A percentile compares a stretch with the other conserved stretches of the same genome.
These are phyloP conservation scores for Astropecten irregularis DNA, from an alignment of 53 echinoderm and acorn worm species.

Conservation along the genomic window DNA sequence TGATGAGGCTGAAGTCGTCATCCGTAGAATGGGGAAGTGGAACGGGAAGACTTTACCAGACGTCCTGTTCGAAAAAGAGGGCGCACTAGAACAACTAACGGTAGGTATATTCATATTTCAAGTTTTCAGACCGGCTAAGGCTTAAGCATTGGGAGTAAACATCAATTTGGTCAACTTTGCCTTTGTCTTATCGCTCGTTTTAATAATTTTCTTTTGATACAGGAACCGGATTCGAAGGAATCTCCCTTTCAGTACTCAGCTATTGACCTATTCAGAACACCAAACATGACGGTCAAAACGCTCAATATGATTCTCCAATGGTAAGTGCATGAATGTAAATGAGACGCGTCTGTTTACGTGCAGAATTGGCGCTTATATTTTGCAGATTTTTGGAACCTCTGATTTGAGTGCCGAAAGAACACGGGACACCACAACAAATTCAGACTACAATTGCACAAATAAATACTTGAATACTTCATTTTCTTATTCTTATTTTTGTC, in stretches of 20 bases:
- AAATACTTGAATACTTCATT: too few species aligned
- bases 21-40: conserved; percentile 7
- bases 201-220: too few species aligned
- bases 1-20: conserved; percentile 47
- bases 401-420: not conserved
- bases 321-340: too few species aligned
- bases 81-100: conserved; percentile 16
- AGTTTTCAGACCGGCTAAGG: too few species aligned
- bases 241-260: not conserved
- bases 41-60: conserved; percentile 63
- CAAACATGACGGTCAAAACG: conserved; percentile 61
- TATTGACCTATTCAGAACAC: conserved; percentile 34
- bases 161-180: too few species aligned
- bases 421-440: too few species aligned
- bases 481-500: not conserved
- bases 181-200: too few species aligned
- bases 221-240: conserved; percentile 23
- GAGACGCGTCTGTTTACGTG: not conserved
- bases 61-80: conserved; percentile 57
- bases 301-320: conserved; percentile 49
- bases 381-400: too few species aligned
- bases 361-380: not conserved
- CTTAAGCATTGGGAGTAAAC: too few species aligned
- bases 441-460: not conserved
- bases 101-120: not conserved